Base-by-base conservation (phyloP, 2,113 vertebrate genomes). In the Cottus gobio region DNA sequence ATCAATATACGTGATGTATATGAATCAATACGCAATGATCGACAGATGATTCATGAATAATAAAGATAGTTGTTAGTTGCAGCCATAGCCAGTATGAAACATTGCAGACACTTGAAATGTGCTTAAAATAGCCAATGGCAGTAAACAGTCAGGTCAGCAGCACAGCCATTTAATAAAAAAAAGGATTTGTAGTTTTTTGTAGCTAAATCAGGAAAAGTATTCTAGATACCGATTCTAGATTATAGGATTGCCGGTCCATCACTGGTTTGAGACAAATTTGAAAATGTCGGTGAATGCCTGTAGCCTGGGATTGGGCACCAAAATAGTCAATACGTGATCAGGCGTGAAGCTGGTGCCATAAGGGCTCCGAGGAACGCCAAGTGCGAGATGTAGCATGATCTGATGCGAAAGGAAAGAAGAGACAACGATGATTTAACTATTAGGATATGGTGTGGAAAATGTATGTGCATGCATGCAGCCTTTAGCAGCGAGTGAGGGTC, bases 341-440 rank as follows among this genome's bases (percentile, higher is more conserved):
- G 63, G 76, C 77, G 36, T 77, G 60, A 74, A 64, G 65, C 71
- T 80, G 7, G 75, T 80, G 77, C 62, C 88, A 90, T 80, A 89
- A 82, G 85, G 86, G 62, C 78, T 69, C 24, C 0, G 7, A 56
- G n/a, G 30, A 57, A 72, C 24, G 82, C 80, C 90, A 84, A 74
- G 26, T 12, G 7, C 28, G 71, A 76, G 36, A 26, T 67, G 31
- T 18, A 26, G 54, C 28, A 22, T 71, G 50, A 77, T 79, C 50
- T 65, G 26, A 28, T 8, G 85, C 85, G 66, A 77, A 82, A 44
- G 42, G 2, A 26, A 31, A 77, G 30, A 54, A 3, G 44, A 9
- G 18, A 64, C 20, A 34, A 62, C 70, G 20, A 22, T 22, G 48
- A 73, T 66, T 57, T 42, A 74, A 73, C 60, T 50, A 61, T 31